Evolutionary conservation across 1,140 invertebrate genomes (phyloP).

Genomic region (Drosophila varians): DNA sequence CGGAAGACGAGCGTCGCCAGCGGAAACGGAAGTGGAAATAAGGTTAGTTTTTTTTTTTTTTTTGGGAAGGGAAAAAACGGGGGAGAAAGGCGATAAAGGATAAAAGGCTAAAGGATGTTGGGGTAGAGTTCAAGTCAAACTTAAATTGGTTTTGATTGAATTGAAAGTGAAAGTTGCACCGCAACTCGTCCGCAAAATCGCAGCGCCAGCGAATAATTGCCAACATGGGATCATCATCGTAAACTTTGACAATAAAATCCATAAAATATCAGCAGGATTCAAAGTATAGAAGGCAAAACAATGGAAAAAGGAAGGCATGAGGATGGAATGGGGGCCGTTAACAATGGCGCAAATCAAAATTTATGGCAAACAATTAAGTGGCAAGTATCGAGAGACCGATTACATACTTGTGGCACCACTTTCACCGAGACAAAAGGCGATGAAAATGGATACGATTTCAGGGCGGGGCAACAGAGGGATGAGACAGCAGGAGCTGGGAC

Average conservation of each 20-base stretch:
- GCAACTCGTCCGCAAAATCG: conserved; percentile 6
- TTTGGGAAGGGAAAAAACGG: not conserved
- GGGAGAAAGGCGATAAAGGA: not conserved
- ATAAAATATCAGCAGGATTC: conserved; percentile 45
- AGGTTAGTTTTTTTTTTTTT: too few relatives aligned
- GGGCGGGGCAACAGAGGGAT: not conserved
- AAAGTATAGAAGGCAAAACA: conserved; percentile 11
- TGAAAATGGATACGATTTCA: not conserved
- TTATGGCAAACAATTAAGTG: conserved; percentile 67
- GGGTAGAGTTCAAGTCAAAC: conserved; percentile 13
- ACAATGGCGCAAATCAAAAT: conserved; percentile 63
- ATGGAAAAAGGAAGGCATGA: not conserved
- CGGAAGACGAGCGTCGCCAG: conserved; percentile 33
- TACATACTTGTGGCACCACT: conserved; percentile 32
- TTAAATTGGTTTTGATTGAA: conserved; percentile 55
- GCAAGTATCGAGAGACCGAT: conserved; percentile 47
- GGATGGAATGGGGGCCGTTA: not conserved
- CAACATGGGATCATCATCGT: conserved; percentile 23
- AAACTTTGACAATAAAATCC: conserved; percentile 50
- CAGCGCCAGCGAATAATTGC: conserved; percentile 41
- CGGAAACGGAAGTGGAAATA: conserved; percentile 16
- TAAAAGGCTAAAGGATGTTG: too few relatives aligned
- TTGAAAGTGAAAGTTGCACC: conserved; percentile 31
- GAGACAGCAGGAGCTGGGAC: not conserved
- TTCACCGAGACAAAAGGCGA: not conserved